Percentiles rank a stretch among this genome's conserved stretches.
Conservation (phyloP, 2,888 invertebrate genomes). For the Baccha elongata region DNA sequence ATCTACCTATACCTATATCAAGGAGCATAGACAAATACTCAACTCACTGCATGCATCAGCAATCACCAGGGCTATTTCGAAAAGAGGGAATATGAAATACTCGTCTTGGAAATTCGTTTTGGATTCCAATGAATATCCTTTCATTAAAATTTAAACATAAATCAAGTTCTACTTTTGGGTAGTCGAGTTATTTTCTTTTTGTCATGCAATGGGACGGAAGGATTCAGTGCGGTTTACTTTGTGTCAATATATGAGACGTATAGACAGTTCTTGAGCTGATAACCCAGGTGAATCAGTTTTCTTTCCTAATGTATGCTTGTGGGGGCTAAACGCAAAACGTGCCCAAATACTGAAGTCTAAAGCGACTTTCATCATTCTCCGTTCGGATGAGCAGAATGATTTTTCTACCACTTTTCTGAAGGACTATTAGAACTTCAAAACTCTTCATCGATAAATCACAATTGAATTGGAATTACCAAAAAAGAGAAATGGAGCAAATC, state of each 20-base stretch:
- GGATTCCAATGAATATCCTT: conserved; percentile 55
- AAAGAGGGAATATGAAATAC: conserved; percentile 45
- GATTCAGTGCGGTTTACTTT: conserved; percentile 37
- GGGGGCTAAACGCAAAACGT: conserved; percentile 47
- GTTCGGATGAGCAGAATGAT: conserved; percentile 22
- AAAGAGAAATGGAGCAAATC: neutral
- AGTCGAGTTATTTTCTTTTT: neutral
- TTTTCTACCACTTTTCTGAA: conserved; percentile 29
- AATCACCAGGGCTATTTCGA: neutral
- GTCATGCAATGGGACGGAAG: conserved; percentile 26
- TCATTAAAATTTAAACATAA: conserved; percentile 71
- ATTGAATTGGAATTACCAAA: conserved; percentile 66
- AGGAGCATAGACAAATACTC: conserved; percentile 2
- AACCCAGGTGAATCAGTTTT: conserved; percentile 26
- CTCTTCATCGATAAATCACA: conserved; percentile 69
- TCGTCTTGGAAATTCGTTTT: conserved; percentile 51
- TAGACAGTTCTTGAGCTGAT: neutral
- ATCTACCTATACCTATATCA: neutral
- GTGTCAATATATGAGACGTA: conserved; percentile 46
- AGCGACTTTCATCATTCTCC: conserved; percentile 47
- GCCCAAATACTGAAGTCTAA: conserved; percentile 44
- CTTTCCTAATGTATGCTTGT: conserved; percentile 18
- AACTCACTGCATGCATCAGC: neutral
- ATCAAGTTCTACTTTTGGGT: conserved; percentile 37
- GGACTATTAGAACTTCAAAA: conserved; percentile 13